Evolutionary conservation across 2,113 vertebrate genomes (phyloP).

Genomic region (Neodontobutis hainanensis): DNA sequence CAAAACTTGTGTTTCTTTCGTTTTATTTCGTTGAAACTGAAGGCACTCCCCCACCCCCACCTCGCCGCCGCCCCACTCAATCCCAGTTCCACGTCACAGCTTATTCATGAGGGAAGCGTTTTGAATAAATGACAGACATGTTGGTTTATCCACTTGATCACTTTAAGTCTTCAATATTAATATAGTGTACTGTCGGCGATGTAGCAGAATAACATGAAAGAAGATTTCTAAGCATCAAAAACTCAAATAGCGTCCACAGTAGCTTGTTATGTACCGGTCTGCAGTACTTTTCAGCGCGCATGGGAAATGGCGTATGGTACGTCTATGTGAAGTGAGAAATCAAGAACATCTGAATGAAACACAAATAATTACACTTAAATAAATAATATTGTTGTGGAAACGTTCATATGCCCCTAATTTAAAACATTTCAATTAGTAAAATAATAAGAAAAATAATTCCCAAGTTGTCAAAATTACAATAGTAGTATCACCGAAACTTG

Average conservation of each 20-base stretch:
- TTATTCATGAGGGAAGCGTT: slow-evolving; percentile 32
- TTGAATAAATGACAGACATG: slow-evolving; percentile 50
- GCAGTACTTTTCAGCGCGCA: slow-evolving; percentile 51
- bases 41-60: background rate
- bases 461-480: no score
- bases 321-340: slow-evolving; percentile 1
- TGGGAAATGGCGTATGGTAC: slow-evolving; percentile 67
- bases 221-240: slow-evolving; percentile 7
- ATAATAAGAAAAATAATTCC: no score
- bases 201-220: background rate
- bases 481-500: no score
- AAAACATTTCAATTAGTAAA: no score
- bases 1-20: no score
- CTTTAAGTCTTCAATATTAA: no score
- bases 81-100: slow-evolving; percentile 60
- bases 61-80: slow-evolving; percentile 6
- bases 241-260: slow-evolving; percentile 68
- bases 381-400: no score
- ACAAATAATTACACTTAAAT: background rate
- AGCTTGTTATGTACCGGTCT: slow-evolving; percentile 18
- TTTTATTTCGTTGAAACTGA: background rate
- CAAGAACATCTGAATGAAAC: background rate
- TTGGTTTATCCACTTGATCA: background rate
- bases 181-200: no score
- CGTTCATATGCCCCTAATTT: no score